Percentiles rank a stretch among this genome's conserved stretches.
Evolutionary conservation across 1,140 invertebrate genomes (phyloP).

Genomic region (Zaprionus davidi): DNA sequence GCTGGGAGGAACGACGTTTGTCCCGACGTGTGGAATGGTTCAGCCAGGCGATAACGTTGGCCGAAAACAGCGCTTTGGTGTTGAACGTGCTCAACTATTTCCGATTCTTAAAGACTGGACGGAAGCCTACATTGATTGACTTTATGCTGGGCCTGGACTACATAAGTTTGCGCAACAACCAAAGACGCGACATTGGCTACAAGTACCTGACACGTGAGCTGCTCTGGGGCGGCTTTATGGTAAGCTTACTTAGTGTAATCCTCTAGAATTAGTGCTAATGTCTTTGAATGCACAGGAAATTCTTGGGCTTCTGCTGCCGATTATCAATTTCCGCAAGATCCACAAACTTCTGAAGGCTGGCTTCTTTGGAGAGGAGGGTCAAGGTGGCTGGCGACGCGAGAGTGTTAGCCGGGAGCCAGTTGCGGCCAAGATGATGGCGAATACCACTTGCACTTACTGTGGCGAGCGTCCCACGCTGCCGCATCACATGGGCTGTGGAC

Average conservation of each 20-base stretch:
- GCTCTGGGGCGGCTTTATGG: conserved; percentile 89
- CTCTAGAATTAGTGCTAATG: neutral
- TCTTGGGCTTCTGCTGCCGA: conserved; percentile 86
- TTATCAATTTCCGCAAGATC: conserved; percentile 87
- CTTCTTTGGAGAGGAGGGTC: conserved; percentile 38
- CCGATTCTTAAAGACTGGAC: conserved; percentile 87
- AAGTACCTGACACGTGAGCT: conserved; percentile 87
- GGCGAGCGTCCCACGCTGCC: conserved; percentile 86
- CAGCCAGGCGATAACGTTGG: conserved; percentile 84
- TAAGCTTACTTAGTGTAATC: conserved; percentile 73
- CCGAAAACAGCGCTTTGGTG: conserved; percentile 86
- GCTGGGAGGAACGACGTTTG: conserved; percentile 85
- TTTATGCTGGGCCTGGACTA: conserved; percentile 85
- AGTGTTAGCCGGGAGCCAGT: conserved; percentile 23
- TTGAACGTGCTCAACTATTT: conserved; percentile 87
- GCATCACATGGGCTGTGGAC: conserved; percentile 87
- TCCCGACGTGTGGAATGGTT: conserved; percentile 84
- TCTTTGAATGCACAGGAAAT: conserved; percentile 85
- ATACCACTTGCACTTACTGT: conserved; percentile 86
- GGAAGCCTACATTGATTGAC: conserved; percentile 87
- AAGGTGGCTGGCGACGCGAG: conserved; percentile 29
- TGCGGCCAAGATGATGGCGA: conserved; percentile 53
- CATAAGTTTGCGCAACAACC: conserved; percentile 84
- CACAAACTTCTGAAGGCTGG: conserved; percentile 80
- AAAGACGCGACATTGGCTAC: conserved; percentile 86